Conservation (phyloP, 2,797 vertebrate species). For the Scolopax rusticola region DNA sequence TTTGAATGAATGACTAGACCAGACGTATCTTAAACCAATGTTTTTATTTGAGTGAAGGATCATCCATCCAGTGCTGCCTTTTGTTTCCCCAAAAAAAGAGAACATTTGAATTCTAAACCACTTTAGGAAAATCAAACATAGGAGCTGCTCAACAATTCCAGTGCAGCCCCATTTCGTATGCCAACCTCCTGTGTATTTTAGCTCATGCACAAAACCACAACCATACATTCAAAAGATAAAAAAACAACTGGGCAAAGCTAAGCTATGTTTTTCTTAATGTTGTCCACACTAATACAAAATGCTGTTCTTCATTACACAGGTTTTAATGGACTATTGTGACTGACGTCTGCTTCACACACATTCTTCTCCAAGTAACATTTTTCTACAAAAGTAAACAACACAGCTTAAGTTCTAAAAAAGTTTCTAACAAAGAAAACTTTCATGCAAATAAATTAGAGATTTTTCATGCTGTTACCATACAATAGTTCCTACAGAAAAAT, state of each 20-base stretch:
- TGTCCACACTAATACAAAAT: neutral
- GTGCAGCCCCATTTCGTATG: neutral
- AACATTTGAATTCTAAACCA: neutral
- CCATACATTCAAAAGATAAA: neutral
- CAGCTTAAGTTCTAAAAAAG: neutral
- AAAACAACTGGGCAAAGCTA: neutral
- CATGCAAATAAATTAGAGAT: neutral
- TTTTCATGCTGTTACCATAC: neutral
- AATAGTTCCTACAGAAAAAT: neutral
- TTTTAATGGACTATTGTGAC: neutral
- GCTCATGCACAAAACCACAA: neutral
- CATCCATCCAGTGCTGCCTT: neutral
- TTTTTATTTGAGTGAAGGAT: neutral
- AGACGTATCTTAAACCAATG: neutral
- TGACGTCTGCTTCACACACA: neutral
- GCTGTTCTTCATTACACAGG: neutral
- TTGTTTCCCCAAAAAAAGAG: neutral
- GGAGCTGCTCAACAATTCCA: neutral
- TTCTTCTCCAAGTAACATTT: neutral
- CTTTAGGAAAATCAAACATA: neutral
- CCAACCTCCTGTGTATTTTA: neutral
- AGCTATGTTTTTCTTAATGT: neutral
- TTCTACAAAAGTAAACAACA: neutral
- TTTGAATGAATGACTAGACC: neutral
- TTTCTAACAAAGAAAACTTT: constrained; percentile 11